phyloP scores from a whole-genome alignment of 2,888 invertebrate genomes.

The Eucera pruinosa region DNA sequence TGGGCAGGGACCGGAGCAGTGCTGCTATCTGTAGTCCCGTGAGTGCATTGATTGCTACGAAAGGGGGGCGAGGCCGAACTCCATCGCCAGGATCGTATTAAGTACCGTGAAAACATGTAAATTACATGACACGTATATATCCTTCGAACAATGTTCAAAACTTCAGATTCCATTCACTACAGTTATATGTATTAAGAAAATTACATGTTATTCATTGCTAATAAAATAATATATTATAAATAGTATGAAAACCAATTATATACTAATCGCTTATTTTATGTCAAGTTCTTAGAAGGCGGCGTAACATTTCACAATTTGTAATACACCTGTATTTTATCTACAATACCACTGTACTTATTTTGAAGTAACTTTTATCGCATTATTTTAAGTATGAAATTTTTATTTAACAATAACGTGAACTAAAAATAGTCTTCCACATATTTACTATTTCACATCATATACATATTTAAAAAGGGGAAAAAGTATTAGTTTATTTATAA shows the following conservation, averaged over 20 bases:
- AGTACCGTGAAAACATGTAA: slow-evolving; percentile 38
- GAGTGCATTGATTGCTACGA: slow-evolving; percentile 67
- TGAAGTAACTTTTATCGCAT: not conserved
- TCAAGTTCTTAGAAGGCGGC: not conserved
- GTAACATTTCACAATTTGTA: not conserved
- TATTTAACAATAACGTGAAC: not conserved
- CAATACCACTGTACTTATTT: not conserved
- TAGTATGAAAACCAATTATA: not conserved
- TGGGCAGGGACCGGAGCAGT: slow-evolving; percentile 77
- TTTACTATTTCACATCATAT: not conserved
- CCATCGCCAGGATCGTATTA: slow-evolving; percentile 53
- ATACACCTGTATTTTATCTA: not conserved
- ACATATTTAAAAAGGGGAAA: not conserved
- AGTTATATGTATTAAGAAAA: not conserved
- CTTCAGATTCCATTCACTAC: not conserved
- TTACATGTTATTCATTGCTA: not conserved
- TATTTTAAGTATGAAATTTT: not conserved
- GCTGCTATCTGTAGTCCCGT: slow-evolving; percentile 75
- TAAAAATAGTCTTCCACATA: not conserved
- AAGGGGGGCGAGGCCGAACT: slow-evolving; percentile 73
- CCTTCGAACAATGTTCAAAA: not conserved
- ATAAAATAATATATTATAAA: not conserved
- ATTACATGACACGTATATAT: slow-evolving; percentile 21
- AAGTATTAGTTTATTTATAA: not conserved
- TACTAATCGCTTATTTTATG: not conserved